Evolutionary conservation across 2,888 invertebrate species (phyloP), one percentile per base, ranked within the genome.

Genomic region (Eilema caniola): DNA sequence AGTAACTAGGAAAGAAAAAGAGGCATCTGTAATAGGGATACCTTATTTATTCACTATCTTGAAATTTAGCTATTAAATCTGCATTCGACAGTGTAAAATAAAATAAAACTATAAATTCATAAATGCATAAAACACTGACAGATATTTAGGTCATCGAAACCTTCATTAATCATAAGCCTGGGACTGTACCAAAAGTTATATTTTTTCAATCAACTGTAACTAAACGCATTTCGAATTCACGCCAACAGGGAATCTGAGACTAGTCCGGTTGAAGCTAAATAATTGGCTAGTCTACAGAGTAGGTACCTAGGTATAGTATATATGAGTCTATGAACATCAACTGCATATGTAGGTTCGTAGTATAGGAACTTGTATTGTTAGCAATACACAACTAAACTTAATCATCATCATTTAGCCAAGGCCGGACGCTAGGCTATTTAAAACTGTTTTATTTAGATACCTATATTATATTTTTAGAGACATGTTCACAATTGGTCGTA

Each of bases 351-450:
- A 67, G 59, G 57, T 62, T 57, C 61, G 28, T 62, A 68, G 62
- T 53, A 71, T 61, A 67, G 62, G 41, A 28, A 63, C 62, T 63
- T 28, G 66, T 78, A 82, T 84, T 85, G 85, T 85, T 81, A 81
- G 83, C 80, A 77, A 81, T 81, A 82, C 84, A 85, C 81, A 85
- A 83, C 84, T 85, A 85, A 85, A 88, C 83, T 83, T 85, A 86
- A 88, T 88, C 86, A 87, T 84, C 81, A 81, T 87, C 80, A 83
- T 83, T 78, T 81, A 70, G 76, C 69, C 71, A 81, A 80, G 83
- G 82, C 69, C 79, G 66, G 76, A 74, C 70, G 74, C 83, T 83
- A 83, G 80, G 85, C 77, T 85, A 81, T 84, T 86, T 85, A 85
- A 86, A 87, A 88, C 81, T 82, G 74, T 83, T 81, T 84, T 82